Evolutionary conservation across 1,140 invertebrate species (phyloP).

Genomic region (Brachionus sp.): DNA sequence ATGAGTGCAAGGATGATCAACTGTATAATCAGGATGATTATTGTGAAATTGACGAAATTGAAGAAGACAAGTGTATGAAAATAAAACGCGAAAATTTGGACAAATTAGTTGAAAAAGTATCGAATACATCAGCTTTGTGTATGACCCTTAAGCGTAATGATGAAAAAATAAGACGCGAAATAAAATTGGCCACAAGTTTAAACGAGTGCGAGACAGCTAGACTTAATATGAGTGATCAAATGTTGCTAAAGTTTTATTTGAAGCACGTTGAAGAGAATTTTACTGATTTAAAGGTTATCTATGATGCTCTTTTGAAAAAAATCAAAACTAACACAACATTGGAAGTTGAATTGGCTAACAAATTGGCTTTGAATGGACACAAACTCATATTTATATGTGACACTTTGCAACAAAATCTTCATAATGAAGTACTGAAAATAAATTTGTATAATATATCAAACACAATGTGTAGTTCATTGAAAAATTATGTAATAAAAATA

Average conservation of each 20-base stretch:
- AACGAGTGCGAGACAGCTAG: not conserved
- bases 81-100: not conserved
- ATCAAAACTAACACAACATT: not conserved
- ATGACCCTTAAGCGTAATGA: slow-evolving; percentile 32
- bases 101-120: slow-evolving; percentile 31
- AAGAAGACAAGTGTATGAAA: slow-evolving; percentile 30
- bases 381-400: slow-evolving; percentile 41
- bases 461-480: slow-evolving; percentile 12
- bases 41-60: slow-evolving; percentile 38
- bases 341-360: slow-evolving; percentile 3
- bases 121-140: slow-evolving; percentile 14
- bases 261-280: slow-evolving; percentile 41
- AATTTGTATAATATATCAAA: slow-evolving; percentile 24
- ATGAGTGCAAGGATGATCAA: not conserved
- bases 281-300: not conserved
- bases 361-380: slow-evolving; percentile 43
- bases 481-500: slow-evolving; percentile 30
- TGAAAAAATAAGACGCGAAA: slow-evolving; percentile 25
- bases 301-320: not conserved
- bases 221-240: slow-evolving; percentile 33
- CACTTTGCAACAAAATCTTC: slow-evolving; percentile 28
- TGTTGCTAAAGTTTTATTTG: slow-evolving; percentile 33
- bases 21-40: not conserved
- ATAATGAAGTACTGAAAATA: slow-evolving; percentile 26
- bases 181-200: slow-evolving; percentile 13